Evolutionary conservation across 2,113 vertebrate species (phyloP).

Genomic region (Vombatus ursinus): DNA sequence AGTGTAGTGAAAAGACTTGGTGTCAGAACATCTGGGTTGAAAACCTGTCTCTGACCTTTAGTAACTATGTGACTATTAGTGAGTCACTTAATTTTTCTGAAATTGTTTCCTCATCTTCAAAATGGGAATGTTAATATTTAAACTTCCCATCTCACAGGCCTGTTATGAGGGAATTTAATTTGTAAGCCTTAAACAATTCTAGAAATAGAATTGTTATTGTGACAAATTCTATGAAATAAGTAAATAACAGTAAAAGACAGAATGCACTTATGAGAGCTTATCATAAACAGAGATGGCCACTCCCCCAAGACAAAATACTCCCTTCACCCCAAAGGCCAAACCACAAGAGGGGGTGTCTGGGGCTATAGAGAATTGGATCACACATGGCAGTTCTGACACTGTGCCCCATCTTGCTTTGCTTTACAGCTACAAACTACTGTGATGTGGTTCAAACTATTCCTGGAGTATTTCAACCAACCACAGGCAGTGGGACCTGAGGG

Average conservation of each 20-base stretch:
- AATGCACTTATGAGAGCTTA: not conserved
- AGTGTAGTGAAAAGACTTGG: not conserved
- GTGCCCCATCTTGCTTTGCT: not conserved
- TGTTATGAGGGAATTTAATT: not conserved
- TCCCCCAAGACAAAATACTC: not conserved
- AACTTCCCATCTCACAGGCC: not conserved
- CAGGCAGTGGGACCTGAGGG: not conserved
- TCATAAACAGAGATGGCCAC: not conserved
- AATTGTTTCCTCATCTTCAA: not conserved
- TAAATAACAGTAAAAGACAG: not conserved
- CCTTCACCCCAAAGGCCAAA: not conserved
- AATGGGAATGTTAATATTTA: not conserved
- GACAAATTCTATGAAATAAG: not conserved
- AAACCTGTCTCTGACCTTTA: not conserved
- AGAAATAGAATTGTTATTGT: not conserved
- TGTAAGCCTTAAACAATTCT: not conserved
- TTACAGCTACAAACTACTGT: not conserved
- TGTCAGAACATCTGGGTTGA: not conserved
- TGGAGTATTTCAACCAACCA: not conserved
- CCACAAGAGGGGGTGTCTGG: not conserved
- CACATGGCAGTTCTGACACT: not conserved
- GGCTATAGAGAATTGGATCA: not conserved
- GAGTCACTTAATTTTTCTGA: not conserved
- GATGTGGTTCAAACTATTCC: not conserved
- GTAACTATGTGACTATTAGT: not conserved